Percentiles rank a stretch among this genome's conserved stretches.
These are phyloP conservation scores for Candoia aspera DNA, from an alignment of 2,113 vertebrate genomes.

Conservation along the genomic window DNA sequence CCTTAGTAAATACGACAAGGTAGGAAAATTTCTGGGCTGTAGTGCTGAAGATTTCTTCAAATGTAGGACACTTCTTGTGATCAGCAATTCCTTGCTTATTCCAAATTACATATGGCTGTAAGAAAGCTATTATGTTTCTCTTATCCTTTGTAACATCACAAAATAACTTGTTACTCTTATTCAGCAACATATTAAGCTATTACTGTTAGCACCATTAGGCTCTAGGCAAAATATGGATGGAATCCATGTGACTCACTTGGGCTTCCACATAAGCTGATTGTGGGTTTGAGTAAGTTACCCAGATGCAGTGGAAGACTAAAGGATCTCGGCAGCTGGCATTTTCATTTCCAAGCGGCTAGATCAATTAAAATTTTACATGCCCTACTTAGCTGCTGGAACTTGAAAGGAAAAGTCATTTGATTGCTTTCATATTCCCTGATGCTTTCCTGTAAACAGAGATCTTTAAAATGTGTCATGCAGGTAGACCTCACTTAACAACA, in stretches of 20 bases:
- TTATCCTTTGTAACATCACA: not conserved
- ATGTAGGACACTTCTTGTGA: not conserved
- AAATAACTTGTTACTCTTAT: not conserved
- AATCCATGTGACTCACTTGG: not conserved
- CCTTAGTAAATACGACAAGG: no score
- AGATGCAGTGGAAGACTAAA: not conserved
- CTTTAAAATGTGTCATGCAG: not conserved
- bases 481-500: no score
- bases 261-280: not conserved
- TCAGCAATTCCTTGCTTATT: not conserved
- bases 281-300: not conserved
- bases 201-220: not conserved
- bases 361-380: not conserved
- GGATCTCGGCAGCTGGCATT: not conserved
- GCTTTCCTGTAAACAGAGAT: not conserved
- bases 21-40: not conserved
- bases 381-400: not conserved
- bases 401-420: not conserved
- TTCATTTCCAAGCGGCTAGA: no score
- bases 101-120: not conserved
- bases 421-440: not conserved
- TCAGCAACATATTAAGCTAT: not conserved
- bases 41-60: not conserved
- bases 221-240: not conserved
- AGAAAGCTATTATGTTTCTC: not conserved